Evolutionary conservation across 1,140 invertebrate species (phyloP).

Genomic region (Bombyx mandarina): DNA sequence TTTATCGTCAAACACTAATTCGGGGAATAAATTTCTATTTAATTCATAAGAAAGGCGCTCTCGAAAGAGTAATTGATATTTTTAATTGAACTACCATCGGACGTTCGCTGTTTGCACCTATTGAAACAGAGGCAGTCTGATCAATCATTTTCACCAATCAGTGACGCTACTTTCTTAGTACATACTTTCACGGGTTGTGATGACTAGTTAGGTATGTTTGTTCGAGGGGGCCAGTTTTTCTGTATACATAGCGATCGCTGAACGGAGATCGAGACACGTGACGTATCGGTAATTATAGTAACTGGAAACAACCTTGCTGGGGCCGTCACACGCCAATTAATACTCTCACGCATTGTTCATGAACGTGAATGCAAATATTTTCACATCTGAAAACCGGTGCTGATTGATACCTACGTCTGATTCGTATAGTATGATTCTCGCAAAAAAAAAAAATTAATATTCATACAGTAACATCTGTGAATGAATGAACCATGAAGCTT

Average conservation of each 20-base stretch:
- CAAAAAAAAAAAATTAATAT: constrained; percentile 1
- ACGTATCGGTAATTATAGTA: constrained; percentile 21
- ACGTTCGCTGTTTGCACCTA: constrained; percentile 12
- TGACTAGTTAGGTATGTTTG: constrained; percentile 23
- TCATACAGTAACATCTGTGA: neutral
- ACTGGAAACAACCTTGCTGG: constrained; percentile 16
- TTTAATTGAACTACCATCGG: constrained; percentile 21
- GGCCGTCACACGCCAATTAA: constrained; percentile 11
- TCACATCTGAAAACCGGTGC: constrained; percentile 6
- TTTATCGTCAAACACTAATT: constrained; percentile 7
- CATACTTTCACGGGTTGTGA: constrained; percentile 31
- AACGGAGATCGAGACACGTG: constrained; percentile 5
- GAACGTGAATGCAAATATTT: constrained; percentile 6
- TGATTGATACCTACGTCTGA: neutral
- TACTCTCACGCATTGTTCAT: constrained; percentile 15
- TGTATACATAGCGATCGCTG: constrained; percentile 13
- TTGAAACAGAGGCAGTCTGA: constrained; percentile 24
- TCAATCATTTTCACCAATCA: constrained; percentile 31
- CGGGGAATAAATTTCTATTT: constrained; percentile 15
- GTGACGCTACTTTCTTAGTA: constrained; percentile 27
- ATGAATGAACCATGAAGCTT: neutral
- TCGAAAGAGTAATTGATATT: constrained; percentile 15
- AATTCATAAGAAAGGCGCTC: constrained; percentile 17
- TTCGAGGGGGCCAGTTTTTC: constrained; percentile 27
- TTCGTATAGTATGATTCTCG: neutral